Percentiles rank a stretch among this genome's conserved stretches.
Conservation (phyloP, 2,113 vertebrate species). For the Terrapene triunguis region DNA sequence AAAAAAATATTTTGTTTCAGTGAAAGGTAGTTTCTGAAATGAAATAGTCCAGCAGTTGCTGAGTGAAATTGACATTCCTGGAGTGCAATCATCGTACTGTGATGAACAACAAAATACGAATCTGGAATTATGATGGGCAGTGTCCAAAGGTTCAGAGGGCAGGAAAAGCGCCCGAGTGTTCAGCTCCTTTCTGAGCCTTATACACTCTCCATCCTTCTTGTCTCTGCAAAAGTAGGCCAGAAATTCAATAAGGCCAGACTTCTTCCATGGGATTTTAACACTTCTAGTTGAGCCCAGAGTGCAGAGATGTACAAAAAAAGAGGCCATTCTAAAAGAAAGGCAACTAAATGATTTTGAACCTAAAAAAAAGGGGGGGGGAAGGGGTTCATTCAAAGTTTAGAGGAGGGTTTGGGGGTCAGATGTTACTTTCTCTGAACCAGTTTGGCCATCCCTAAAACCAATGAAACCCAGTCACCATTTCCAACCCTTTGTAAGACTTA, state of each 20-base stretch:
- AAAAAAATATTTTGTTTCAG: too few relatives aligned
- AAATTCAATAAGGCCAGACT: slow-evolving; percentile 47
- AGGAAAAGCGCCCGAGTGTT: too few relatives aligned
- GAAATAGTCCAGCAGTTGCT: too few relatives aligned
- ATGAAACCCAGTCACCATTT: neutral
- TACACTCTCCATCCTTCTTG: neutral
- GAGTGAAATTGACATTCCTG: too few relatives aligned
- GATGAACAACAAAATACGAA: neutral
- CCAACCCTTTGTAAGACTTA: neutral
- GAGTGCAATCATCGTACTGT: neutral
- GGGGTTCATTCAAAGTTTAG: neutral
- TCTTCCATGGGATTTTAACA: slow-evolving; percentile 33
- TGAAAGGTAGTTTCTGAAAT: too few relatives aligned
- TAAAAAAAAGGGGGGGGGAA: too few relatives aligned
- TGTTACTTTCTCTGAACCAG: neutral
- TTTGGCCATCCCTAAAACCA: neutral
- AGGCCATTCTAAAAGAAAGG: neutral
- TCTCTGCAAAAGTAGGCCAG: slow-evolving; percentile 21
- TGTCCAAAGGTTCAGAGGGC: too few relatives aligned
- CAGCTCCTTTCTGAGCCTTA: neutral
- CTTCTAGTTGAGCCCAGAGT: slow-evolving; percentile 16
- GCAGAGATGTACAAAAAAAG: neutral
- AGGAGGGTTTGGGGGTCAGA: neutral
- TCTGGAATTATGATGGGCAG: neutral
- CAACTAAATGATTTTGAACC: neutral